These are phyloP conservation scores for Naso thynnoides DNA, from an alignment of 2,797 vertebrate genomes.

Conservation along the genomic window DNA sequence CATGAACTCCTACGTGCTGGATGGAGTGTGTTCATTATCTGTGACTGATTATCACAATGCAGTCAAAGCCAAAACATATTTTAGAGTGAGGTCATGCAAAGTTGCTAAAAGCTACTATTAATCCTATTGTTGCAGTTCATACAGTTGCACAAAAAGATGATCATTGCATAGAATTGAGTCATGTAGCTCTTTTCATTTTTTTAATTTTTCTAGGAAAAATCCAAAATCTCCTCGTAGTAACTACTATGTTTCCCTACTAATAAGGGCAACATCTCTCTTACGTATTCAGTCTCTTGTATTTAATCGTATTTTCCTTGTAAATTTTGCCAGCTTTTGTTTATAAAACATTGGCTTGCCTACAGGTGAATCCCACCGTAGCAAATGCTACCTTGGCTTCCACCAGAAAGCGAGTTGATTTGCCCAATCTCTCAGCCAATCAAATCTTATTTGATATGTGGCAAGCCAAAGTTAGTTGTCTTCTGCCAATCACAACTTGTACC, in stretches of 20 bases:
- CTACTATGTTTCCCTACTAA: slow-evolving; percentile 13
- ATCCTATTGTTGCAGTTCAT: not conserved
- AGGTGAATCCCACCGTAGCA: slow-evolving; percentile 40
- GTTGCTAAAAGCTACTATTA: not conserved
- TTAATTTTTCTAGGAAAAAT: not conserved
- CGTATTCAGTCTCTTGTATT: slow-evolving; percentile 24
- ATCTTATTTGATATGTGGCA: slow-evolving; percentile 3
- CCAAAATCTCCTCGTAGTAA: slow-evolving; percentile 1
- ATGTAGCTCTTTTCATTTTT: not conserved
- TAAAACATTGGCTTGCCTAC: slow-evolving; percentile 29
- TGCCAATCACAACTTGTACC: slow-evolving; percentile 21
- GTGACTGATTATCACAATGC: not conserved
- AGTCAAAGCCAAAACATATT: slow-evolving; percentile 2
- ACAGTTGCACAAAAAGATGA: not conserved
- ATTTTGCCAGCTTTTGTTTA: slow-evolving; percentile 32
- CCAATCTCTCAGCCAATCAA: slow-evolving; percentile 1
- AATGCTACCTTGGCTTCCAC: slow-evolving; percentile 33
- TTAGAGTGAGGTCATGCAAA: slow-evolving; percentile 2
- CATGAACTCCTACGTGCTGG: not conserved
- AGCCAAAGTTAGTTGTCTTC: slow-evolving; percentile 2
- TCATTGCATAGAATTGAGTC: not conserved
- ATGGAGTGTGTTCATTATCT: slow-evolving; percentile 11
- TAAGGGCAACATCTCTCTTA: slow-evolving; percentile 4
- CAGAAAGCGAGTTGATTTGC: slow-evolving; percentile 2
- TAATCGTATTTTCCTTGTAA: slow-evolving; percentile 25